phyloP scores from a whole-genome alignment of 2,888 invertebrate species.

The Chymomyza amoena region DNA sequence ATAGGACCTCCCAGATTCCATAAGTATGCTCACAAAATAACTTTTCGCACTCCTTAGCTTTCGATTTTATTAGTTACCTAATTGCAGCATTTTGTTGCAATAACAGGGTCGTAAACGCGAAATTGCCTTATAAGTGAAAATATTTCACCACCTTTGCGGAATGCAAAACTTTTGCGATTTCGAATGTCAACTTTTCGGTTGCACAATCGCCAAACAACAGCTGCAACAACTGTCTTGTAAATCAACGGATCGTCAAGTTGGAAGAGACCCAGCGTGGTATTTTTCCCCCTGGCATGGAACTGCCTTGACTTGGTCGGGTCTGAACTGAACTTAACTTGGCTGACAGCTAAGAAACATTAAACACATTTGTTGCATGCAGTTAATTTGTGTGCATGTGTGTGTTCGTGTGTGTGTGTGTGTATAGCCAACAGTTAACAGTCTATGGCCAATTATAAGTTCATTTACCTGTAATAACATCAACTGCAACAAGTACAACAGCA shows the following conservation, averaged over 20 bases:
- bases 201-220: conserved; percentile 29
- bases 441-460: conserved; percentile 70
- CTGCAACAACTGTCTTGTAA: conserved; percentile 2
- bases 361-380: conserved; percentile 29
- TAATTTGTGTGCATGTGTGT: background rate
- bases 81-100: too few species aligned
- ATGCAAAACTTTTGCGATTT: conserved; percentile 23
- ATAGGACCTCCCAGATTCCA: too few species aligned
- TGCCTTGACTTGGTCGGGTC: background rate
- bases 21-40: too few species aligned
- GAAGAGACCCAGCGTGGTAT: background rate
- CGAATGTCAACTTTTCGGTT: conserved; percentile 33
- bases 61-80: too few species aligned
- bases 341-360: conserved; percentile 9
- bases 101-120: too few species aligned
- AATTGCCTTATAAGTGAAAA: background rate
- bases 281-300: background rate
- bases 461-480: conserved; percentile 50
- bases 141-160: background rate
- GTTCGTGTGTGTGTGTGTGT: background rate
- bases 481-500: conserved; percentile 23
- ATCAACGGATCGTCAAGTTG: conserved; percentile 33
- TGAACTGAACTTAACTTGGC: background rate
- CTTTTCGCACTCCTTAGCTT: too few species aligned
- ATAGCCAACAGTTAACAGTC: conserved; percentile 24